phyloP scores from a whole-genome alignment of 2,888 invertebrate genomes.

The Agapostemon virescens region DNA sequence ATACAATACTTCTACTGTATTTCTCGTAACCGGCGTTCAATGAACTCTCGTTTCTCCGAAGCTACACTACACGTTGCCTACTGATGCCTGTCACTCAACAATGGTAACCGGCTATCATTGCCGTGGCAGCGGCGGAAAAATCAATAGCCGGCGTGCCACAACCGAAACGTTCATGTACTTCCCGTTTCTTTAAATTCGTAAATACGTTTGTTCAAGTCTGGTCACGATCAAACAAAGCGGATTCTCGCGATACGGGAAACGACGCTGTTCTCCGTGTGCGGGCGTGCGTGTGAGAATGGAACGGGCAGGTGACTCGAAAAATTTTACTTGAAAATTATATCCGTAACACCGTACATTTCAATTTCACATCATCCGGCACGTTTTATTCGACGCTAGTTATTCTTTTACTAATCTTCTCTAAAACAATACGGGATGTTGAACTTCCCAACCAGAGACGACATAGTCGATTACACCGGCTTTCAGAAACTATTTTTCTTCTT shows the following conservation, averaged over 20 bases:
- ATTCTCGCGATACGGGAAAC: neutral
- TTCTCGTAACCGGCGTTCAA: constrained; percentile 48
- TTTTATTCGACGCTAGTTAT: neutral
- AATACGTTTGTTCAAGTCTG: neutral
- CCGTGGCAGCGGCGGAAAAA: constrained; percentile 55
- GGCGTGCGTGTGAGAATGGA: neutral
- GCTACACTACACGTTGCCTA: constrained; percentile 24
- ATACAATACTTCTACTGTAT: constrained; percentile 32
- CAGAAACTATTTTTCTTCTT: neutral
- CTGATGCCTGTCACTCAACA: constrained; percentile 39
- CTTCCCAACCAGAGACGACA: neutral
- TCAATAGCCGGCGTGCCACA: constrained; percentile 56
- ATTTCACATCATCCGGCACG: neutral
- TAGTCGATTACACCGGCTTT: neutral
- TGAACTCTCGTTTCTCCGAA: constrained; percentile 50
- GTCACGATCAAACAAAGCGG: constrained; percentile 14
- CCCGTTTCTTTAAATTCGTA: constrained; percentile 14
- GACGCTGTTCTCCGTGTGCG: neutral
- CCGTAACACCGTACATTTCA: neutral
- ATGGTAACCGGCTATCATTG: constrained; percentile 53
- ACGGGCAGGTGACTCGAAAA: neutral
- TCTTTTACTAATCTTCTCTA: neutral
- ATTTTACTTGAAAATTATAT: neutral
- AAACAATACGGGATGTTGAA: neutral
- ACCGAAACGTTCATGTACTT: constrained; percentile 35